Base-by-base conservation (phyloP, 2,113 vertebrate genomes). In the Macrotus californicus region DNA sequence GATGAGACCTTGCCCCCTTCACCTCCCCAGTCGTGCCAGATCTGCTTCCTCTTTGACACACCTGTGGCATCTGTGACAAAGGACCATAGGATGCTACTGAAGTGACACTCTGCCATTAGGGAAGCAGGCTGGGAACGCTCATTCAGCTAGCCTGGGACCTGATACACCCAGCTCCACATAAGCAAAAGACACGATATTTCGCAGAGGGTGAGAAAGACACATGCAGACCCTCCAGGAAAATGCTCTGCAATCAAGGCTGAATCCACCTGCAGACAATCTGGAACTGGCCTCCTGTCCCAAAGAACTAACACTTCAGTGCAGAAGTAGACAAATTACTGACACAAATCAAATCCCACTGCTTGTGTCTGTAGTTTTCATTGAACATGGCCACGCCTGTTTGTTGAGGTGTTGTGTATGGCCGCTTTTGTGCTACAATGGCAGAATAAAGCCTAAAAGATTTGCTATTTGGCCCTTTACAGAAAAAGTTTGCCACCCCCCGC, bases 371-470 rank as follows among this genome's bases (percentile, higher is more conserved):
- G 72, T 86, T 69, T 70, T 10, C 36, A 29, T 86, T 75, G n/a
- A 59, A 87, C 15, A 34, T 6, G 39, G 64, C 67, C 36, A 48
- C 10, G 1, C 1, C n/a, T 43, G n/a, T 39, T 70, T 73, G 50
- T 64, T 66, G 89, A 7, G 43, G 6, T 41, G 26, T 75, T 92
- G 46, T 50, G 50, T 43, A 43, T 36, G 50, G 66, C 59, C 36
- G 56, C 43, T 93, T 94, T 84, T 75, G 67, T 34, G 76, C 29
- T 56, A 13, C 7, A 18, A 13, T 1, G 61, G 52, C 46, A 34
- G 41, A 73, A 43, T 3, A 76, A 95, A 79, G 26, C 59, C 81
- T 48, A 82, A 94, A 81, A 76, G 67, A 67, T 54, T 86, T 77
- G 39, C 75, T 80, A 14, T 93, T 39, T 91, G 73, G 29, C 52